Base-by-base conservation (phyloP, 2,113 vertebrate genomes). In the Thunnus maccoyii region DNA sequence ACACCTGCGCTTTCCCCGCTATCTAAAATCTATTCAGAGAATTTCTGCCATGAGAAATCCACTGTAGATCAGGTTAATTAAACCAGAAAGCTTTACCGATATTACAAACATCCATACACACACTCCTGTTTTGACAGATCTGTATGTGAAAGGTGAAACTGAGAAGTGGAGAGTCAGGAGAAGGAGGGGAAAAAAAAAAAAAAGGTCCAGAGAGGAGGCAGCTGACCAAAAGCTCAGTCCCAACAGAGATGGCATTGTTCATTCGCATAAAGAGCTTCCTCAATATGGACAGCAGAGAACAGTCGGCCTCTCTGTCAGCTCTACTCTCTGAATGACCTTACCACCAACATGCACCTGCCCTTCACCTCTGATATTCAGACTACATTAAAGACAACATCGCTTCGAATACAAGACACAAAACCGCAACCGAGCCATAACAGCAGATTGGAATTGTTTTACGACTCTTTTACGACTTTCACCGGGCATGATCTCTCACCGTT, bases 401-500 rank as follows among this genome's bases (percentile, higher is more conserved):
- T 18, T 6, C 63, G 1, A 5, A 15, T 16, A 72, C 25, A 52
- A 30, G 6, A 36, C 13, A 68, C 58, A 62, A 25, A 61, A 6
- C 15, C 17, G 41, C 44, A 36, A 22, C 22, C 22, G 22, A 22
- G 22, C 15, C 44, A 22, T 9, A 30, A 11, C 15, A 20, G 22
- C 14, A 15, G 22, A 22, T 22, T 22, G 22, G 22, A 16, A 30
- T 2, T 30, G 27, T 30, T 30, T 30, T 30, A 30, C 27, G 27
- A 30, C 27, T 30, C 27, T 30, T 30, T 30, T 47, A 22, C 6
- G 27, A 22, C 48, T 69, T 46, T 5, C 4, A 14, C 44, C 10
- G 15, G 22, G 1, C 18, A 4, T 4, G 22, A 22, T 18, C n/a
- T 64, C 96, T 96, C 90, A 99, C 98, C 98, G 0, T 99, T 99